phyloP scores from a whole-genome alignment of 2,797 vertebrate species.

The Melanotaenia maccullochi region DNA sequence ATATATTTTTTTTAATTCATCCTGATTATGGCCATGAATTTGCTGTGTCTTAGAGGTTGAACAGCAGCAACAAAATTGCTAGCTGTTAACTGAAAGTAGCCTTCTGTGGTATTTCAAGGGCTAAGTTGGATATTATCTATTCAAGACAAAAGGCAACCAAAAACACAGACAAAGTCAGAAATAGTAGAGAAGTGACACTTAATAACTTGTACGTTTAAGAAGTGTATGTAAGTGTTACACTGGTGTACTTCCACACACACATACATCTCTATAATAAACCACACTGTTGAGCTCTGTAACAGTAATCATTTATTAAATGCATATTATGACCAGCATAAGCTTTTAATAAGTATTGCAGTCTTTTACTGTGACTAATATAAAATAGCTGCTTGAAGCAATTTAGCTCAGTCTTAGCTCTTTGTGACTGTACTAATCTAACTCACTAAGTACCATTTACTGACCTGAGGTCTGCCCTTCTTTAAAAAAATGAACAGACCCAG shows the following conservation, averaged over 20 bases:
- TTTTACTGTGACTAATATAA: constrained; percentile 57
- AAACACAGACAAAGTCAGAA: neutral
- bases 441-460: constrained; percentile 63
- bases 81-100: neutral
- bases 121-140: neutral
- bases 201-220: neutral
- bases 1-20: neutral
- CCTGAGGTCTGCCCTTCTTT: constrained; percentile 41
- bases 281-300: constrained; percentile 30
- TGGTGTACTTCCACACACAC: neutral
- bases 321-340: constrained; percentile 86
- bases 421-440: constrained; percentile 43
- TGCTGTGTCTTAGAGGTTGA: neutral
- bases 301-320: constrained; percentile 74
- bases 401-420: constrained; percentile 47
- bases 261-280: constrained; percentile 6
- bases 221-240: neutral
- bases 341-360: constrained; percentile 61
- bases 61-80: neutral
- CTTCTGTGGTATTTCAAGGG: neutral
- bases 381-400: constrained; percentile 62
- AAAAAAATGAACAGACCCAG: constrained; percentile 38
- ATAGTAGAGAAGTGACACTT: neutral
- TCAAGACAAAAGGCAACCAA: neutral
- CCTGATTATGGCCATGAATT: neutral